Evolutionary conservation across 2,888 invertebrate genomes (phyloP), one percentile per base, ranked within the genome.

Genomic region (Sturmia bella): DNA sequence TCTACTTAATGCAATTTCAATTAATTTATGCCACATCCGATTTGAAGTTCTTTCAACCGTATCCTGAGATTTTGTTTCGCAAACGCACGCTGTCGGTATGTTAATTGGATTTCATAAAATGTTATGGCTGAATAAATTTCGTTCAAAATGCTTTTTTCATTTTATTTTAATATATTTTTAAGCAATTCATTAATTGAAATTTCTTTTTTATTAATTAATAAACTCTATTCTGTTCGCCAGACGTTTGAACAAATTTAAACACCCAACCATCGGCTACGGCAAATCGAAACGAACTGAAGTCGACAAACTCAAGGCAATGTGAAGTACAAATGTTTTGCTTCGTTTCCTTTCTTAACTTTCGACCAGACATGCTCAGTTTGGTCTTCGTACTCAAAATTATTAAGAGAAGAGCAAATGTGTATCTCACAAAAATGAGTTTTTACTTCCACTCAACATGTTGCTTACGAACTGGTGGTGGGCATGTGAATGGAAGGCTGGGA

Each of bases 221-320:
- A 32, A 45, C 50, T 24, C 54, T 32, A 43, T 56, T 45, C 37
- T 70, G 39, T 74, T 41, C 54, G 52, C 43, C 79, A 85, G 85
- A 64, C 45, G 84, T 82, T 83, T 83, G 75, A 66, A 82, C 77
- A 82, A 84, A 66, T 75, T 66, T 21, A 75, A 78, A 57, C 66
- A 88, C 85, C 84, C 89, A 90, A 90, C 90, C 89, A 87, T 85
- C 88, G 88, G 87, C 87, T 86, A 89, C 88, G 89, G 87, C 87
- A 87, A 87, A 88, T 88, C 87, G 88, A 89, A 87, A 88, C 89
- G 86, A 87, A 90, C 90, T 90, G 88, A 89, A 86, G 70, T 70
- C 78, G 78, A 70, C 70, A 59, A 74, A 74, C 70, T 70, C 80
- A 83, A 84, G 82, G 82, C 78, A 82, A 66, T 70, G 19, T 21